Percentiles rank a stretch among this genome's conserved stretches.
Evolutionary conservation across 2,113 vertebrate genomes (phyloP).

Genomic region (Chelonoidis abingdonii): DNA sequence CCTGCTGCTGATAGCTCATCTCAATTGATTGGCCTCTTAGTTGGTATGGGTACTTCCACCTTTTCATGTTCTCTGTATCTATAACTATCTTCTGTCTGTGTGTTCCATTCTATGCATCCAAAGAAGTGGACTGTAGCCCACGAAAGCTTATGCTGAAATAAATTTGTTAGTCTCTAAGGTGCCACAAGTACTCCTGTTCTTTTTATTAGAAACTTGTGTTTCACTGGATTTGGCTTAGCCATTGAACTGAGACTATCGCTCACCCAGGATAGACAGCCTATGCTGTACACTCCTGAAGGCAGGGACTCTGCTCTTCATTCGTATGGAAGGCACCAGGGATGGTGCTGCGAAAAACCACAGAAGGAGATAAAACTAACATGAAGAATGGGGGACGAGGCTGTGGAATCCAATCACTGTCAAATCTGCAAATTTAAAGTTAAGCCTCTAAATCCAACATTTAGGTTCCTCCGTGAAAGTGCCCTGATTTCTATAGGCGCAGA

Average conservation of each 20-base stretch:
- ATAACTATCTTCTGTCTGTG: too few species aligned
- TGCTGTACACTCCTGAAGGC: background rate
- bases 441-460: background rate
- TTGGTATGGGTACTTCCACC: too few species aligned
- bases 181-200: too few species aligned
- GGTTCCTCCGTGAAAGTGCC: background rate
- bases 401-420: background rate
- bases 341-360: background rate
- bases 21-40: too few species aligned
- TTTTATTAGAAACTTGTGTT: background rate
- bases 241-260: constrained; percentile 7
- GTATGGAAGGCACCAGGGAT: background rate
- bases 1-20: too few species aligned
- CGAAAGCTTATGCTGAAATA: too few species aligned
- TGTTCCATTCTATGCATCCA: too few species aligned
- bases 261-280: background rate
- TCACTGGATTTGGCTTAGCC: background rate
- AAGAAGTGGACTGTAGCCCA: too few species aligned
- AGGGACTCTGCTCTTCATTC: background rate
- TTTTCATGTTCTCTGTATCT: too few species aligned
- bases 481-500: background rate
- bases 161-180: too few species aligned
- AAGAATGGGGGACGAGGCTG: background rate
- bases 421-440: background rate
- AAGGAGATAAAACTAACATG: background rate